Base-by-base conservation (phyloP, 2,888 invertebrate species). In the Temnothorax ravouxi region DNA sequence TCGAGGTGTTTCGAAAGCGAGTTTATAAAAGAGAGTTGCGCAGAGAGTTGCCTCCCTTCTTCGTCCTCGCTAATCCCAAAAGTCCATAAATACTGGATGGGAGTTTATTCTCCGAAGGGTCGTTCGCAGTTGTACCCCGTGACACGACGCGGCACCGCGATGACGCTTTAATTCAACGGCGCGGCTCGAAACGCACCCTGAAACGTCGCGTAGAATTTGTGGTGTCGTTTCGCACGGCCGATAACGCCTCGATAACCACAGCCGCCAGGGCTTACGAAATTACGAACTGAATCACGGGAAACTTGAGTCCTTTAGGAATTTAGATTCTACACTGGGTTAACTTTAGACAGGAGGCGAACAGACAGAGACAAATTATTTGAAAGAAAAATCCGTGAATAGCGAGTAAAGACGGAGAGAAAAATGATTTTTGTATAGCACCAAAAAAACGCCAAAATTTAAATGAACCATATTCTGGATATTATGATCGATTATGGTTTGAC, bases 61-160 rank as follows among this genome's bases (percentile, higher is more conserved):
- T 72, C 69, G 69, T 81, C 47, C 66, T 76, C 76, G 88, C 85
- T 91, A 91, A 91, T 90, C 90, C 91, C 88, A 82, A 89, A 89
- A 91, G 89, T 90, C 89, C 87, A 89, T 90, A 89, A 89, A 90
- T 91, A 91, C 85, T 87, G 80, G 81, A 87, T 91, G 91, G 88
- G 84, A 89, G 87, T 88, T 87, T 90, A 87, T 88, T 90, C 91
- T 90, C 85, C 85, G 69, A 85, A 88, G 88, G 89, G 87, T 88
- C 90, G 91, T 90, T 91, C 89, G 85, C 90, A 87, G 85, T 88
- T 87, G 85, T 86, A 84, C 83, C 81, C 83, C 38, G 34, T 85
- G 90, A 89, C 89, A 87, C 88, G 87, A 79, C 89, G 86, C 88
- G 87, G 82, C 25, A 81, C 87, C 77, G 85, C 77, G 90, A 89